Evolutionary conservation across 2,113 vertebrate species (phyloP).

Genomic region (Anseranas semipalmata): DNA sequence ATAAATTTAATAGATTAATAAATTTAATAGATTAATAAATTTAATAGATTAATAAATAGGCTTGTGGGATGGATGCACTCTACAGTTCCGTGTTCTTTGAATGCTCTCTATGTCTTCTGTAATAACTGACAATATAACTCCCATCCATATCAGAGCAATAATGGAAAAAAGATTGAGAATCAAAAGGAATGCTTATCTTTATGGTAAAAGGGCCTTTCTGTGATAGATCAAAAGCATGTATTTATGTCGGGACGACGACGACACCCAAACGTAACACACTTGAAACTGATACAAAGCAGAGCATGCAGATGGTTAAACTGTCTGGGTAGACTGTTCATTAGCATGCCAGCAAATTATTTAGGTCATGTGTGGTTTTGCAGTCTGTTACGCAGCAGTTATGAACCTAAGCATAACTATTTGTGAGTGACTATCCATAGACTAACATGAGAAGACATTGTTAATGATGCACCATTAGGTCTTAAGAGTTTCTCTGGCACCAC

Average conservation of each 20-base stretch:
- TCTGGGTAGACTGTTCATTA: conserved; percentile 7
- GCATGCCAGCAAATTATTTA: not conserved
- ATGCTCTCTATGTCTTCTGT: not conserved
- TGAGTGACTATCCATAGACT: not conserved
- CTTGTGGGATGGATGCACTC: not conserved
- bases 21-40: no score
- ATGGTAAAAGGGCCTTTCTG: not conserved
- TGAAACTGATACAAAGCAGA: conserved; percentile 47
- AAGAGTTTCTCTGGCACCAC: not conserved
- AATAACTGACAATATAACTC: not conserved
- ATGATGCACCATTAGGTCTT: not conserved
- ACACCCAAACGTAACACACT: not conserved
- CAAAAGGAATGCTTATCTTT: conserved; percentile 4
- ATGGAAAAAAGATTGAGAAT: conserved; percentile 27
- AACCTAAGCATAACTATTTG: not conserved
- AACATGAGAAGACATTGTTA: not conserved
- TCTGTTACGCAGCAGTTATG: not conserved
- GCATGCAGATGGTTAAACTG: not conserved
- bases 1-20: no score
- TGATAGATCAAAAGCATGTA: not conserved
- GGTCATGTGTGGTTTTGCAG: not conserved
- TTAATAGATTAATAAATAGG: not conserved
- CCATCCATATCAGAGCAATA: not conserved
- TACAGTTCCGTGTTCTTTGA: not conserved
- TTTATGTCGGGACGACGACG: not conserved